Conservation (phyloP, 2,797 vertebrate genomes). For the Fratercula arctica region DNA sequence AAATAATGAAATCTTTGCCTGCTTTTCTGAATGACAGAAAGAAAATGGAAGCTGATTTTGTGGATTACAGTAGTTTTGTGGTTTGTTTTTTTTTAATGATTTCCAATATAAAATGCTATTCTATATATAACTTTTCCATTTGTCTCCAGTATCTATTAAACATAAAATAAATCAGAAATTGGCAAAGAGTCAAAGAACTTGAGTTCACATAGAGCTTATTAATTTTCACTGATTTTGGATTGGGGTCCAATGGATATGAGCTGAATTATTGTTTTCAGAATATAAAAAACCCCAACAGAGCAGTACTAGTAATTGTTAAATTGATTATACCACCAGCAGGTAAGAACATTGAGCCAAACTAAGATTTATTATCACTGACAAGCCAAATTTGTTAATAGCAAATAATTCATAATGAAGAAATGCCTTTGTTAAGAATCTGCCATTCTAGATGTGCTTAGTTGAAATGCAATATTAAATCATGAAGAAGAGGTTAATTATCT, state of each 20-base stretch:
- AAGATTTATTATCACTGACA: neutral
- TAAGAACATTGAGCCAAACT: neutral
- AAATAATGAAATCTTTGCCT: neutral
- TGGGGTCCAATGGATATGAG: neutral
- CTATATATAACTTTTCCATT: neutral
- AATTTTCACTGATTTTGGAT: neutral
- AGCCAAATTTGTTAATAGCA: neutral
- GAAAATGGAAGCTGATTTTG: neutral
- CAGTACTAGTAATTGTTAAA: neutral
- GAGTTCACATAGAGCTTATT: neutral
- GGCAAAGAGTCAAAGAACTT: neutral
- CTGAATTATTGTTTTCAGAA: neutral
- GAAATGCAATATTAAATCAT: neutral
- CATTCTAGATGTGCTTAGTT: neutral
- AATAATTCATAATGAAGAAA: neutral
- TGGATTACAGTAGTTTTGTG: neutral
- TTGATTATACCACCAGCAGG: neutral
- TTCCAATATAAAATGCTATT: neutral
- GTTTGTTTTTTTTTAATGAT: fast-evolving
- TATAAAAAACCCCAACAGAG: neutral
- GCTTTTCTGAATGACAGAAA: neutral
- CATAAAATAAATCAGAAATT: neutral
- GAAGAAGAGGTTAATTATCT: neutral
- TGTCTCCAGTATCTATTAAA: neutral
- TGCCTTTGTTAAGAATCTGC: neutral